Conservation (phyloP, 2,113 vertebrate species). For the Clarias batrachus region DNA sequence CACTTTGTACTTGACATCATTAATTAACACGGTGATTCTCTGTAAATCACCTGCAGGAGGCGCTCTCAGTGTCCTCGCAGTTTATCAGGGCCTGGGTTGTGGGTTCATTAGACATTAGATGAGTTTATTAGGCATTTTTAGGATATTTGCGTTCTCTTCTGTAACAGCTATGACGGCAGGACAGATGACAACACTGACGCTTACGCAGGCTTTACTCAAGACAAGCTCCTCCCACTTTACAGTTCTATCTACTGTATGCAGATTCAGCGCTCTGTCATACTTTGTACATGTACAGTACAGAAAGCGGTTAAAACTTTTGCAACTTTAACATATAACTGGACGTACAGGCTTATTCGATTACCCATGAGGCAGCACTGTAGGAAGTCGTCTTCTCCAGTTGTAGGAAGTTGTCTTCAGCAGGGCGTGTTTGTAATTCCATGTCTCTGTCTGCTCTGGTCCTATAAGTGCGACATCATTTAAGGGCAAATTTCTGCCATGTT, state of each 20-base stretch:
- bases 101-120: background rate
- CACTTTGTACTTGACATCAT: background rate
- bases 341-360: background rate
- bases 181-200: background rate
- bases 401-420: background rate
- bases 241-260: no score
- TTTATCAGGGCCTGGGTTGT: background rate
- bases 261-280: background rate
- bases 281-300: background rate
- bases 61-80: background rate
- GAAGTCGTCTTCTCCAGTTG: background rate
- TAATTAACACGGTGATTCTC: no score
- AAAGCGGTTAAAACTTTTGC: background rate
- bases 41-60: background rate
- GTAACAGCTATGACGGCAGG: background rate
- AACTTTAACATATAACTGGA: background rate
- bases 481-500: background rate
- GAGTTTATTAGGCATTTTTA: no score
- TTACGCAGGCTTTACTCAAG: background rate
- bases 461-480: background rate
- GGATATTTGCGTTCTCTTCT: background rate
- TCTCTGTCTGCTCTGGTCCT: background rate
- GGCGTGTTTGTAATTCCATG: background rate
- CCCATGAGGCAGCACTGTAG: background rate
- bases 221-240: background rate